These are phyloP conservation scores for Mola mola DNA, from an alignment of 2,113 vertebrate species.

Conservation along the genomic window DNA sequence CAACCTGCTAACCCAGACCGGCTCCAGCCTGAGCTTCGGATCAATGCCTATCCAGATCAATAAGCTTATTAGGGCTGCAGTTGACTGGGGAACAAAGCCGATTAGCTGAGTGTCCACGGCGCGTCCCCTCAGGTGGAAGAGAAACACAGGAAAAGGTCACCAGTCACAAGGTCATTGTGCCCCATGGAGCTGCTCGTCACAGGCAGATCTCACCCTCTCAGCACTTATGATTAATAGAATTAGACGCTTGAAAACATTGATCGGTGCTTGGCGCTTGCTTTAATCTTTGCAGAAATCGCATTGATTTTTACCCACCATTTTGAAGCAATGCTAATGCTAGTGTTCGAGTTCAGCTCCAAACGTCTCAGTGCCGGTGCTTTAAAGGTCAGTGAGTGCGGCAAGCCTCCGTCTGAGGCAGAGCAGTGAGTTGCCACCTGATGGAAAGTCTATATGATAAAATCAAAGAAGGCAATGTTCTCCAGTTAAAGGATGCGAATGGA, in stretches of 20 bases:
- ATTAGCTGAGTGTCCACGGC: constrained; percentile 67
- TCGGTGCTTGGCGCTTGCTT: constrained; percentile 25
- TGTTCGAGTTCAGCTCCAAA: neutral
- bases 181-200: constrained; percentile 21
- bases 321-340: constrained; percentile 5
- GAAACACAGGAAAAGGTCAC: constrained; percentile 59
- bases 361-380: neutral
- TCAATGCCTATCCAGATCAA: constrained; percentile 75
- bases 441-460: constrained; percentile 24
- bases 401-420: constrained; percentile 26
- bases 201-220: constrained; percentile 16
- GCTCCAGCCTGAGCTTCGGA: constrained; percentile 45
- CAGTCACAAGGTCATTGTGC: constrained; percentile 67
- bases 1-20: constrained; percentile 39
- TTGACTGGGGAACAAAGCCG: constrained; percentile 74
- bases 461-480: constrained; percentile 50
- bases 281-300: constrained; percentile 34
- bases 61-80: constrained; percentile 75
- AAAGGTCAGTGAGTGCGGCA: constrained; percentile 43
- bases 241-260: constrained; percentile 57
- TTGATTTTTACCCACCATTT: constrained; percentile 12
- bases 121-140: constrained; percentile 50
- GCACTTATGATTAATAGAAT: constrained; percentile 59
- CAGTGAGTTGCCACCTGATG: constrained; percentile 28
- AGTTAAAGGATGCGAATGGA: constrained; percentile 45